Base-by-base conservation (phyloP, 2,888 invertebrate genomes). In the Xylota segnis region DNA sequence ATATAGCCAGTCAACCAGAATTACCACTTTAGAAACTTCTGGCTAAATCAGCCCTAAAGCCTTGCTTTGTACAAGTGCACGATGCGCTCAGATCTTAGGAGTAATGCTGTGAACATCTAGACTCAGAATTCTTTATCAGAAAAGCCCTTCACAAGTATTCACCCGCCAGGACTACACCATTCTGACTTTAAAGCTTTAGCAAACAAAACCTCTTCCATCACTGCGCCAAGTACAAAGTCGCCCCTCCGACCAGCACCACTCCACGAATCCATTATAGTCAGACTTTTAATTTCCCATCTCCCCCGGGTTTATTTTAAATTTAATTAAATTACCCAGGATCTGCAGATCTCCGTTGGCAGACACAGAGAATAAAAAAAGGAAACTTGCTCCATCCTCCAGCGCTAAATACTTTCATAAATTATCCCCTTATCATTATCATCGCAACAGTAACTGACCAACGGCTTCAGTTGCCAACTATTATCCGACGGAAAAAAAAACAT, bases 321-420 rank as follows among this genome's bases (percentile, higher is more conserved):
- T 82, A 82, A 82, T 82, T 82, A 82, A 82, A 82, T 63, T 14
- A 29, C 10, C 63, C 45, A 32, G 23, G 37, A 72, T 34, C 63
- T 63, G 6, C 27, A 50, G 7, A 61, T 43, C 27, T 40, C 34
- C 54, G 45, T 34, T 27, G 2, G 0, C 23, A 7, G 12, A 47
- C 7, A 12, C 7, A 27, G 23, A n/a, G n/a, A n/a, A 14, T 5
- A 18, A 14, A 63, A 14, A 63, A 43, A 40, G 40, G 40, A 54
- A 56, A 16, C 34, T 45, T 65, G n/a, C 16, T 23, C 16, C 50
- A 16, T 12, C 18, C n/a, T 45, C 12, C 18, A 10, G 37, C n/a
- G 43, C 27, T 77, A 71, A 71, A 54, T 58, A 77, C 83, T 66
- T 66, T 52, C 14, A 65, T 61, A 52, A 77, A 37, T 83, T 59